Evolutionary conservation across 1,140 invertebrate genomes (phyloP), one percentile per base, ranked within the genome.

Genomic region (Delia radicum): DNA sequence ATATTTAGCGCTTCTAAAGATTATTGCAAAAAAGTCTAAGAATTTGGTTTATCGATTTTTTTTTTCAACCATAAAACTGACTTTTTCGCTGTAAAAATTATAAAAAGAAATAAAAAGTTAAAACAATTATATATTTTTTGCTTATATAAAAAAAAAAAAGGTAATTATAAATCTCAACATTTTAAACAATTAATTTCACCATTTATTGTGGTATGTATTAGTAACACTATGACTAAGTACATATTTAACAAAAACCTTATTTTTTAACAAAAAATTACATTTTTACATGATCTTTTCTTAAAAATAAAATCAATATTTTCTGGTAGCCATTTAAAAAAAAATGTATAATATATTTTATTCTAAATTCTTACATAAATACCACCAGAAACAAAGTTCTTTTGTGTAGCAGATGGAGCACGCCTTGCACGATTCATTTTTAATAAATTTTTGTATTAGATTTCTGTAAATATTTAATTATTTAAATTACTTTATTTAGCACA

Each of bases 11-110:
- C 65, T 61, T 75, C 55, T 75, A 75, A 71, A 75, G 69, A 72
- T 31, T 72, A 75, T 75, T 75, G 74, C 74, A 75, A 75, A 75
- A 55, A 72, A 75, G 29, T 37, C 74, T 75, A 75, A 33, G 67
- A 33, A 71, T 48, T 69, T 69, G 29, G 65, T 33, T 69, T 69
- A 7, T 18, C 7, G 5, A 24, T 37, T 69, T 21, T 21, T 33
- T 33, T 69, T 69, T 69, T 69, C 29, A 69, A 69, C 65, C 65
- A 69, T 33, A 69, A 67, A 21, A 69, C 65, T 33, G 65, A 69
- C 65, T 69, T 69, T 69, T 69, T 69, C 65, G 65, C 65, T 69
- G 65, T 33, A 69, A 69, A 69, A 69, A 37, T 67, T 33, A 69
- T 37, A 69, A 69, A 69, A 69, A 69, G 29, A 69, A 69, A 65